These are phyloP conservation scores for Sebastes cheni DNA, from an alignment of 2,797 vertebrate species.

Conservation along the genomic window DNA sequence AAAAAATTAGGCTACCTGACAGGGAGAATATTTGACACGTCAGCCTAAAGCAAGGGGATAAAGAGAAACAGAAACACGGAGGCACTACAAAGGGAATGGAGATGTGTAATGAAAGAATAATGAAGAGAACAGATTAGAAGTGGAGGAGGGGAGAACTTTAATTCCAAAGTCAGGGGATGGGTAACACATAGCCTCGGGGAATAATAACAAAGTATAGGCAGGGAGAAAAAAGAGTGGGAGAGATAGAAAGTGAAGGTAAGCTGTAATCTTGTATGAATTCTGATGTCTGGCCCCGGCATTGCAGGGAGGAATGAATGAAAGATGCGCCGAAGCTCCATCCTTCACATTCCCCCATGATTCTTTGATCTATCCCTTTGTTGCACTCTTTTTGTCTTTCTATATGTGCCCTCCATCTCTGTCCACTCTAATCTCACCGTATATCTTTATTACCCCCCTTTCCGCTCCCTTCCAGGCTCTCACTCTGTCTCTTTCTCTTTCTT, in stretches of 20 bases:
- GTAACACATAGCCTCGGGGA: conserved; percentile 72
- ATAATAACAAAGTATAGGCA: conserved; percentile 48
- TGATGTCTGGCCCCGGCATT: conserved; percentile 28
- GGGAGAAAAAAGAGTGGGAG: conserved; percentile 37
- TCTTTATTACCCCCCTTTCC: conserved; percentile 28
- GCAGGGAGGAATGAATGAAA: conserved; percentile 43
- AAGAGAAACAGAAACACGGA: conserved; percentile 64
- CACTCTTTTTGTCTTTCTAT: conserved; percentile 17
- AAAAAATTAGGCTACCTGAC: conserved; percentile 67
- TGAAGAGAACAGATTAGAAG: conserved; percentile 76
- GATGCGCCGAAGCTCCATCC: conserved; percentile 34
- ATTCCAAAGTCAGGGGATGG: conserved; percentile 77
- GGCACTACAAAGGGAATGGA: conserved; percentile 72
- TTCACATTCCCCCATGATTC: conserved; percentile 21
- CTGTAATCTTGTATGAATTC: conserved; percentile 53
- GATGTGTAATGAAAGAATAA: conserved; percentile 79
- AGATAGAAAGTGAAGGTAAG: conserved; percentile 59
- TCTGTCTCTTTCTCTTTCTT: conserved; percentile 28
- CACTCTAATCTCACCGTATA: conserved; percentile 42
- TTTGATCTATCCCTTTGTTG: conserved; percentile 64
- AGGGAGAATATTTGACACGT: conserved; percentile 64
- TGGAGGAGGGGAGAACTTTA: conserved; percentile 72
- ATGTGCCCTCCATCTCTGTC: conserved; percentile 34
- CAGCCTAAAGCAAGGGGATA: conserved; percentile 65
- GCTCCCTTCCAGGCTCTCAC: neutral